A percentile compares a stretch with the other conserved stretches of the same genome.
Evolutionary conservation across 35 echinoderm and acorn worm species (phyloP).

Genomic region (Chiridota heheva): DNA sequence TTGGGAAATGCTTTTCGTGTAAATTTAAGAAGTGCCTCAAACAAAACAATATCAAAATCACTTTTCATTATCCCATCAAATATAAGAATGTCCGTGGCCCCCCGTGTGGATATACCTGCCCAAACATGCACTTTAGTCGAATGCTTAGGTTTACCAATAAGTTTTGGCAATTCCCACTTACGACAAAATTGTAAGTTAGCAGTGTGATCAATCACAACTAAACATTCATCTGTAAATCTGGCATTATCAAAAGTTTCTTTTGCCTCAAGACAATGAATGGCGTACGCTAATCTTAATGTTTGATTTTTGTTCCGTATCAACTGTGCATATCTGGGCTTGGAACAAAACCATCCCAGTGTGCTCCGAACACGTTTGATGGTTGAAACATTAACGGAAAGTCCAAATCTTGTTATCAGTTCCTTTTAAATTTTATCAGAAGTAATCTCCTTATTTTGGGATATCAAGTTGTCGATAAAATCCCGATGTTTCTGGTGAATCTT

Average conservation of each 20-base stretch:
- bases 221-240: constrained; percentile 31
- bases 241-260: neutral
- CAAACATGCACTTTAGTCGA: constrained; percentile 29
- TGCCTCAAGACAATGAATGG: neutral
- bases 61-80: constrained; percentile 30
- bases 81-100: constrained; percentile 1
- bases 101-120: constrained; percentile 22
- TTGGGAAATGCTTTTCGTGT: too few relatives aligned
- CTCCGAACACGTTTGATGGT: neutral
- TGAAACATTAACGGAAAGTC: neutral
- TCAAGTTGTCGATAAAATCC: neutral
- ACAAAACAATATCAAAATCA: neutral
- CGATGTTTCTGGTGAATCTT: neutral
- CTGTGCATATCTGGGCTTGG: neutral
- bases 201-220: neutral
- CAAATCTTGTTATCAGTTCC: neutral
- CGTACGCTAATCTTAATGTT: neutral
- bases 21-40: too few relatives aligned
- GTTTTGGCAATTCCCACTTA: neutral
- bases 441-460: neutral
- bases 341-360: constrained; percentile 14
- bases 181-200: neutral
- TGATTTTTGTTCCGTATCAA: neutral
- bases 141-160: constrained; percentile 17
- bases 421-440: neutral